A percentile compares a stretch with the other conserved stretches of the same genome.
Conservation (phyloP, 2,113 vertebrate genomes). For the Isichthys henryi region DNA sequence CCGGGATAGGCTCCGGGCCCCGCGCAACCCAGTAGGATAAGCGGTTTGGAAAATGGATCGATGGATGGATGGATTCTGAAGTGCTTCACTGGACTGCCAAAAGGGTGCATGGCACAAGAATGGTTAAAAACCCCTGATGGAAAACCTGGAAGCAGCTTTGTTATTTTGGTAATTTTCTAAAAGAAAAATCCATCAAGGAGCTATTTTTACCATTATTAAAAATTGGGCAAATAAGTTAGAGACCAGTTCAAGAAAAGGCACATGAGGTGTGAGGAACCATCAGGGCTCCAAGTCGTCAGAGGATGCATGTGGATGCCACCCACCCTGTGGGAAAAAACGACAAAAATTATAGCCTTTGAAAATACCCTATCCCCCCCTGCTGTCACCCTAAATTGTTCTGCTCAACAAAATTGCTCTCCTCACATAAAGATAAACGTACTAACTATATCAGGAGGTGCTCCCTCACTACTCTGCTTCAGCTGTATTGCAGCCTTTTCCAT, state of each 20-base stretch:
- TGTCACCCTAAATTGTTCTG: background rate
- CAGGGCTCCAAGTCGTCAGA: background rate
- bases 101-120: background rate
- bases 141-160: background rate
- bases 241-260: background rate
- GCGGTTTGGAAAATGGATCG: no score
- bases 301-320: background rate
- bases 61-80: no score
- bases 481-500: background rate
- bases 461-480: background rate
- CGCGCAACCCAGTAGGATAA: no score
- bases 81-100: no score
- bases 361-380: background rate
- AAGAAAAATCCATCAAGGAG: background rate
- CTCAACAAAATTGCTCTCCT: background rate
- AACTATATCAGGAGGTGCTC: background rate
- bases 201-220: background rate
- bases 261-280: background rate
- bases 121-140: background rate
- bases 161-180: background rate
- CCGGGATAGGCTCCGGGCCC: no score
- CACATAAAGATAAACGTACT: background rate
- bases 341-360: background rate
- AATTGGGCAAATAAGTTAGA: background rate
- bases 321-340: background rate